phyloP scores from a whole-genome alignment of 2,113 vertebrate species.

The Phrynosoma platyrhinos region DNA sequence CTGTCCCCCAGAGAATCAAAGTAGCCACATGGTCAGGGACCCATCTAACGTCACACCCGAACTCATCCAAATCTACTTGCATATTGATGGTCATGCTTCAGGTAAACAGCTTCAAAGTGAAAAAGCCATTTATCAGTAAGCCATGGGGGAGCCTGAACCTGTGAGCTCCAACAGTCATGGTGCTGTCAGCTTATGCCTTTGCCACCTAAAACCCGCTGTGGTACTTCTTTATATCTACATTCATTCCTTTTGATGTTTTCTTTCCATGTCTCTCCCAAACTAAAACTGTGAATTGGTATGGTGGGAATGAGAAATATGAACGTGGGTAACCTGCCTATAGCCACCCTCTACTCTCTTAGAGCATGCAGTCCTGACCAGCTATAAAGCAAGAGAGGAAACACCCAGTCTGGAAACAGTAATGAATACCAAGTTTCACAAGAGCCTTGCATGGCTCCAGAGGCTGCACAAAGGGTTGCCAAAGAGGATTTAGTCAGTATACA shows the following conservation, averaged over 20 bases:
- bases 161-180: slow-evolving; percentile 14
- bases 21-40: neutral
- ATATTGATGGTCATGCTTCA: slow-evolving; percentile 23
- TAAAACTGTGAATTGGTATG: neutral
- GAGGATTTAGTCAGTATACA: no score
- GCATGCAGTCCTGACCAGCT: neutral
- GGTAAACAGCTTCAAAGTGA: slow-evolving; percentile 6
- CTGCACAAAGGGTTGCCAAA: neutral
- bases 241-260: slow-evolving; percentile 31
- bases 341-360: neutral
- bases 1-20: neutral
- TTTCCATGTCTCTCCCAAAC: neutral
- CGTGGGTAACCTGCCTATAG: neutral
- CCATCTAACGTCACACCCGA: neutral
- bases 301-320: neutral
- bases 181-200: neutral
- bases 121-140: slow-evolving; percentile 5
- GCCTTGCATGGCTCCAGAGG: neutral
- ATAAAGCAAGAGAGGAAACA: neutral
- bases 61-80: slow-evolving; percentile 22
- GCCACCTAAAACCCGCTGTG: neutral
- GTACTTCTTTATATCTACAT: slow-evolving; percentile 26
- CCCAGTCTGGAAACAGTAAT: neutral
- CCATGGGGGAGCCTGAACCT: slow-evolving; percentile 19
- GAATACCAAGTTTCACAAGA: no score